phyloP scores from a whole-genome alignment of 2,113 vertebrate genomes.

The Chionis minor region DNA sequence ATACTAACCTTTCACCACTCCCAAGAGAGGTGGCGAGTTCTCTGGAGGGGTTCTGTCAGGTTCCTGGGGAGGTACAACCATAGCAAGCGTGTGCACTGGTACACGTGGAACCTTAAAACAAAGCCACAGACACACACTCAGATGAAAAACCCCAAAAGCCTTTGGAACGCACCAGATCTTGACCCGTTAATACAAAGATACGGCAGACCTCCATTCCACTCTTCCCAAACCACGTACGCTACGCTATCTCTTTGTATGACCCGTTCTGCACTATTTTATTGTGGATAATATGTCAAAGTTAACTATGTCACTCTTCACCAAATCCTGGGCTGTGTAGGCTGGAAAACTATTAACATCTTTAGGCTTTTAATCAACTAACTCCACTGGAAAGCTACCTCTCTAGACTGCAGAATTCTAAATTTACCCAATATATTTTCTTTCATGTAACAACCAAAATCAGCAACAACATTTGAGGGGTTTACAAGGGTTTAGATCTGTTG shows the following conservation, averaged over 20 bases:
- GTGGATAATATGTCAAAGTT: neutral
- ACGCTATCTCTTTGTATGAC: neutral
- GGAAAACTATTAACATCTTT: neutral
- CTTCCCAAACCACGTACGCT: neutral
- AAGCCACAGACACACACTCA: neutral
- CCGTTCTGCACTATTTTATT: neutral
- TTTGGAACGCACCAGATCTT: neutral
- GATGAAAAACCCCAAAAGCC: neutral
- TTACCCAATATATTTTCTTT: neutral
- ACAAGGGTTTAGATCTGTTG: neutral
- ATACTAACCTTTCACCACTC: constrained; percentile 91
- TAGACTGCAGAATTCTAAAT: neutral
- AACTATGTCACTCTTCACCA: neutral
- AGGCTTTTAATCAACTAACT: neutral
- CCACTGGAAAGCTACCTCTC: neutral
- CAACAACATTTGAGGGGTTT: neutral
- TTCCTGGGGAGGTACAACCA: constrained; percentile 98
- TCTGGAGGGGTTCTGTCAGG: constrained; percentile 93
- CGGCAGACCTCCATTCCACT: neutral
- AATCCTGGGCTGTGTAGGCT: neutral
- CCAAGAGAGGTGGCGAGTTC: constrained; percentile 82
- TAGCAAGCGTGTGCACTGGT: constrained; percentile 94
- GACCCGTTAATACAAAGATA: neutral
- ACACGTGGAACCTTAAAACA: constrained; percentile 91
- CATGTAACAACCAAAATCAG: neutral